phyloP scores from a whole-genome alignment of 2,113 vertebrate genomes.

The Rattus rattus region DNA sequence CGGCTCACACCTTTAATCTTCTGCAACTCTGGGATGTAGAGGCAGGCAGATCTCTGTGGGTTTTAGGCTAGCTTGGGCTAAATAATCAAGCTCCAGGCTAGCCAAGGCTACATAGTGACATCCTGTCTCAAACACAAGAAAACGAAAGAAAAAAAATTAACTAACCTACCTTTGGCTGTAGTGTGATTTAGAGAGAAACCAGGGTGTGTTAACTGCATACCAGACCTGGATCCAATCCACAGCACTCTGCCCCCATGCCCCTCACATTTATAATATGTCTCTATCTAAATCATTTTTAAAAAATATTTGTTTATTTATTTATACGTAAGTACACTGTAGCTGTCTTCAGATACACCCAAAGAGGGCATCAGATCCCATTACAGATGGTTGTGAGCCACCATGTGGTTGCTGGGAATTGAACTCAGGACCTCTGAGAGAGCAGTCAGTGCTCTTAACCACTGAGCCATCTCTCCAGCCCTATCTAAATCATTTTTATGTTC shows the following conservation, averaged over 20 bases:
- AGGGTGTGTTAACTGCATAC: background rate
- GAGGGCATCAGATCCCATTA: too few relatives aligned
- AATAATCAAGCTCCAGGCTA: background rate
- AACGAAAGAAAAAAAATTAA: background rate
- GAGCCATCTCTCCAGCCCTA: too few relatives aligned
- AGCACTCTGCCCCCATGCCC: too few relatives aligned
- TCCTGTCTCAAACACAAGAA: background rate
- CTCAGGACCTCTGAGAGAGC: too few relatives aligned
- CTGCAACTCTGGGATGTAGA: background rate
- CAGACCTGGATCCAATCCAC: background rate
- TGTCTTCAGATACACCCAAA: too few relatives aligned
- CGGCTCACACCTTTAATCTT: background rate
- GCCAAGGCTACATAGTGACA: background rate
- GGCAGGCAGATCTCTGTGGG: background rate
- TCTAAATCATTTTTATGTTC: conserved; percentile 48
- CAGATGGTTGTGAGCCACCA: too few relatives aligned
- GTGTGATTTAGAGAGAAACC: background rate
- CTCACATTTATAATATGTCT: background rate
- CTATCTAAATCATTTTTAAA: conserved; percentile 43
- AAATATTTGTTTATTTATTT: too few relatives aligned
- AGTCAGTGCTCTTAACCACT: too few relatives aligned
- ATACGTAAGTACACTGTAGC: too few relatives aligned
- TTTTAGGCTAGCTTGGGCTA: background rate
- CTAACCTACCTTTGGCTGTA: background rate
- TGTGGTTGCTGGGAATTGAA: too few relatives aligned